A percentile compares a stretch with the other conserved stretches of the same genome.
phyloP scores from a whole-genome alignment of 2,797 vertebrate species.

The Myoxocephalus aenaeus region DNA sequence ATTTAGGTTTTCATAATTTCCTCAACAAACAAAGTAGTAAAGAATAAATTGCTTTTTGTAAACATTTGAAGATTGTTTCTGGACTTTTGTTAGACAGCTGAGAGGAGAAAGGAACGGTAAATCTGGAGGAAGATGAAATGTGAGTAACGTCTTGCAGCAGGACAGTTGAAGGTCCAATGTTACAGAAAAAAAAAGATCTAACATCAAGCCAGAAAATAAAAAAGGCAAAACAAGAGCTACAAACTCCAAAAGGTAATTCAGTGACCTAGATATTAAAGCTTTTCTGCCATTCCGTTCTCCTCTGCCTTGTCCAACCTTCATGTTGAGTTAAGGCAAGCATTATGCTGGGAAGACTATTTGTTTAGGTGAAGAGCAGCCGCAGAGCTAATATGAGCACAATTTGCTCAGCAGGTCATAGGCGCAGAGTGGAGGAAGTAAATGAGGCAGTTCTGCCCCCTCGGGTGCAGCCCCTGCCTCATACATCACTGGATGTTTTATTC shows the following conservation, averaged over 20 bases:
- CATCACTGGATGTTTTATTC: constrained; percentile 90
- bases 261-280: constrained; percentile 84
- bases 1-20: constrained; percentile 38
- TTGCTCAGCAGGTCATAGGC: constrained; percentile 87
- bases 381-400: constrained; percentile 87
- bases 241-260: constrained; percentile 79
- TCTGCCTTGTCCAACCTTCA: constrained; percentile 79
- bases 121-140: constrained; percentile 14
- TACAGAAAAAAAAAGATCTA: constrained; percentile 32
- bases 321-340: constrained; percentile 84
- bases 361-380: constrained; percentile 86
- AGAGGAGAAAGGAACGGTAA: constrained; percentile 30
- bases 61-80: not conserved
- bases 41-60: not conserved
- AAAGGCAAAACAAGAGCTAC: constrained; percentile 60
- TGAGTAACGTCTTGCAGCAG: constrained; percentile 38
- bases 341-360: constrained; percentile 85
- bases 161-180: constrained; percentile 45
- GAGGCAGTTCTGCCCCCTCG: constrained; percentile 85
- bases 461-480: constrained; percentile 85
- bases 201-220: constrained; percentile 59
- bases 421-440: constrained; percentile 85
- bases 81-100: constrained; percentile 4
- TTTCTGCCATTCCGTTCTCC: constrained; percentile 69
- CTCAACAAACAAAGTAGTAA: constrained; percentile 6